A percentile compares a stretch with the other conserved stretches of the same genome.
phyloP scores from a whole-genome alignment of 2,888 invertebrate genomes.

The Tromatobia lineatoria region DNA sequence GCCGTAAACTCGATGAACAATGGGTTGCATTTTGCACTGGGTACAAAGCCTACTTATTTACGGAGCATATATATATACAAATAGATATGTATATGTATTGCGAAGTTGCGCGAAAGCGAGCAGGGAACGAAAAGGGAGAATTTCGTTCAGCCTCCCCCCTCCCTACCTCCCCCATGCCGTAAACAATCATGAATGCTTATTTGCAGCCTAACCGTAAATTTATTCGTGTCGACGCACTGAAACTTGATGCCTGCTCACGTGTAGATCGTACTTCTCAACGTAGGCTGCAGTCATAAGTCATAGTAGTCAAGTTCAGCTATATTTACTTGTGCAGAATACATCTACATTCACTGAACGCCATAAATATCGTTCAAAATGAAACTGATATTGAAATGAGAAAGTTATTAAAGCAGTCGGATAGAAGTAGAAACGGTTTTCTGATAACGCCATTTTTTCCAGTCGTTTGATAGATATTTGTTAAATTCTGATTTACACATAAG shows the following conservation, averaged over 20 bases:
- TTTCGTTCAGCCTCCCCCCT: conserved; percentile 32
- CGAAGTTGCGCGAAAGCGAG: conserved; percentile 33
- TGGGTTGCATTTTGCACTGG: conserved; percentile 70
- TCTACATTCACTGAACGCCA: not conserved
- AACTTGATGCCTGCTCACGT: conserved; percentile 69
- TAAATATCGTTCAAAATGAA: not conserved
- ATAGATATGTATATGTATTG: conserved; percentile 13
- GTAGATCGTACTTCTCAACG: conserved; percentile 53
- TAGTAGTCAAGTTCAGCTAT: not conserved
- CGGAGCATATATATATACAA: conserved; percentile 32
- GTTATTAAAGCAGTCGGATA: too few species aligned
- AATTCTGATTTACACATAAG: too few species aligned
- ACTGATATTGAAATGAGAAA: not conserved
- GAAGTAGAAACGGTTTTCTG: too few species aligned
- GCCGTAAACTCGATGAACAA: conserved; percentile 75
- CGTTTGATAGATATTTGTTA: too few species aligned
- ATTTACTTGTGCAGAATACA: not conserved
- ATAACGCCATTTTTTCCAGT: too few species aligned
- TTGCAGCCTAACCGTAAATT: conserved; percentile 76
- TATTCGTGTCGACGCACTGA: conserved; percentile 76
- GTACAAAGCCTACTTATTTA: conserved; percentile 68
- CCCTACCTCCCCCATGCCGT: conserved; percentile 55
- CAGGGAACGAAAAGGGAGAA: conserved; percentile 57
- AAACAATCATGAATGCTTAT: conserved; percentile 80
- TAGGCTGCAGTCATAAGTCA: conserved; percentile 29